Base-by-base conservation (phyloP, 2,113 vertebrate genomes). In the Hiodon alosoides region DNA sequence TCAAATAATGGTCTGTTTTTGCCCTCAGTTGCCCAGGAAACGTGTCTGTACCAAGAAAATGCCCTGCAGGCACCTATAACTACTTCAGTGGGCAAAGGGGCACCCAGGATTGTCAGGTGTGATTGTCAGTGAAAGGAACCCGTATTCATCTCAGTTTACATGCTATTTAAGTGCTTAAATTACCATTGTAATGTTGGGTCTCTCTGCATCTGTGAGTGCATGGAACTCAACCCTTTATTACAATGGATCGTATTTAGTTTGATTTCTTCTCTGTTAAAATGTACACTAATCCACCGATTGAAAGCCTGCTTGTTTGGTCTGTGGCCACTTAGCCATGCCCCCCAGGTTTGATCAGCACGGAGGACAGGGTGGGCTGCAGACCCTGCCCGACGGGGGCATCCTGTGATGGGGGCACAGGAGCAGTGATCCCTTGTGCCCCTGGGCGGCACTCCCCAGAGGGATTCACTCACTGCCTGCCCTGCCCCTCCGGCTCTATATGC, bases 401-500 rank as follows among this genome's bases (percentile, higher is more conserved):
- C 0, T 95, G 93, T 62, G 83, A 94, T 51, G 82, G 83, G 0
- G 67, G 0, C 48, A 82, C 59, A 0, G 92, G 90, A 3, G 72
- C 61, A 3, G 83, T 89, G 13, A 85, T 76, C 70, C 82, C 87
- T 59, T 95, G 94, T 47, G 77, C 74, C 9, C 84, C 89, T 2
- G 94, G 94, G 3, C 88, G 86, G 53, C 87, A 90, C 82, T 96
- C 92, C 0, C 88, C 90, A 0, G 90, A 93, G 67, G 94, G 92
- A 14, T 77, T 91, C 8, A 64, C 85, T n/a, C 80, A 84, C 46
- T 96, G 94, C 81, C 74, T 66, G 65, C 59, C 84, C 0, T 95
- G 95, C 73, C 92, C 93, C 0, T 70, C 85, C n/a, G 85, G 89
- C 5, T 90, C 83, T 8, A 0, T 88, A 67, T 96, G 94, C 77